These are phyloP conservation scores for Lepilemur septentrionalis DNA, from an alignment of 2,797 vertebrate genomes.

Conservation along the genomic window DNA sequence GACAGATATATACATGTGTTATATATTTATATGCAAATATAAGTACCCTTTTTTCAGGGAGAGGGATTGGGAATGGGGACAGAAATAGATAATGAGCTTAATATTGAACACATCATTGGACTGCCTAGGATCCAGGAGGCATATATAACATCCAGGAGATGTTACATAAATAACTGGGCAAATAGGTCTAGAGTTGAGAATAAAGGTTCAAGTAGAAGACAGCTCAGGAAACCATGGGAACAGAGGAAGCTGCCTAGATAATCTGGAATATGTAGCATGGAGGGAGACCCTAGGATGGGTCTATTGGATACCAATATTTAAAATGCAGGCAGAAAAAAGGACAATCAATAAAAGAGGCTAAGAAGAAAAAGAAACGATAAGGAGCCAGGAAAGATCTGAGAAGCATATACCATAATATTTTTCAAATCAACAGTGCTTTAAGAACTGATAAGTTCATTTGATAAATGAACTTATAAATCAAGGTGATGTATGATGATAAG, in stretches of 20 bases:
- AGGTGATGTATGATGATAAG: not conserved
- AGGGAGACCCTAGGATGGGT: not conserved
- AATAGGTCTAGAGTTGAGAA: not conserved
- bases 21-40: not conserved
- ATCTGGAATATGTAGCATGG: not conserved
- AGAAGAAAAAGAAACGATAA: not conserved
- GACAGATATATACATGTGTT: not conserved
- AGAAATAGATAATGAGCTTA: not conserved
- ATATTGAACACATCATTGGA: not conserved
- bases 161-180: not conserved
- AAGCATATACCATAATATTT: not conserved
- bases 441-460: too few relatives aligned
- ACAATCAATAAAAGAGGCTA: not conserved
- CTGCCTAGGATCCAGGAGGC: not conserved
- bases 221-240: not conserved
- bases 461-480: constrained; percentile 16
- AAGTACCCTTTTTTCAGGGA: too few relatives aligned
- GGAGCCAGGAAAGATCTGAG: not conserved
- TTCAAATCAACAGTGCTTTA: not conserved
- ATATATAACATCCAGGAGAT: not conserved
- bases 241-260: not conserved
- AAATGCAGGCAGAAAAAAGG: not conserved
- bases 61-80: not conserved
- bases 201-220: not conserved
- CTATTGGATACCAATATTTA: not conserved